Percentiles rank a stretch among this genome's conserved stretches.
Evolutionary conservation across 1,140 invertebrate genomes (phyloP).

Genomic region (Pogonus chalceus): DNA sequence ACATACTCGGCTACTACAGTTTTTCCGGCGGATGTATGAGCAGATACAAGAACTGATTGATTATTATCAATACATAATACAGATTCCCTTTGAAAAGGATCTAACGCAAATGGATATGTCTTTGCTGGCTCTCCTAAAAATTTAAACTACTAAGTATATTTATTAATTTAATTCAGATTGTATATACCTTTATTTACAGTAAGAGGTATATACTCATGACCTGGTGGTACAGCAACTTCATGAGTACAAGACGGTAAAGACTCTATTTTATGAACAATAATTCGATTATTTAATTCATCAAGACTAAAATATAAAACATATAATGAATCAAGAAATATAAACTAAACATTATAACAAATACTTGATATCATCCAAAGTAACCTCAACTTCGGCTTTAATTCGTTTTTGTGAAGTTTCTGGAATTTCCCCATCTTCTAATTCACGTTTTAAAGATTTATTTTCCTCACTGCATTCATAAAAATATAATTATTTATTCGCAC

Average conservation of each 20-base stretch:
- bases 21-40: slow-evolving; percentile 99
- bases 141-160: slow-evolving; percentile 4
- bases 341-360: slow-evolving; percentile 14
- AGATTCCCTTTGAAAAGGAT: slow-evolving; percentile 98
- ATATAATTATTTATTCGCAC: background rate
- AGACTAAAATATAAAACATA: slow-evolving; percentile 37
- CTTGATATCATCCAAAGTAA: slow-evolving; percentile 36
- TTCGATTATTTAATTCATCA: slow-evolving; percentile 50
- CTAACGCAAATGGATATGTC: slow-evolving; percentile 88
- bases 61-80: slow-evolving; percentile 96
- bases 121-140: slow-evolving; percentile 64
- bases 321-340: background rate
- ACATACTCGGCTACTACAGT: slow-evolving; percentile 97
- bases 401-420: slow-evolving; percentile 9
- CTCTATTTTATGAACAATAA: slow-evolving; percentile 78
- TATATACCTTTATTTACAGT: slow-evolving; percentile 25
- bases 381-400: slow-evolving; percentile 25
- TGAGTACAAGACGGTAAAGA: slow-evolving; percentile 84
- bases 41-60: slow-evolving; percentile 95
- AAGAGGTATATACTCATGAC: slow-evolving; percentile 70
- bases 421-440: background rate
- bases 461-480: background rate
- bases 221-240: slow-evolving; percentile 84
- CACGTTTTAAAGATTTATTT: background rate
- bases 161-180: background rate